These are phyloP conservation scores for Ancistrus triradiatus DNA, from an alignment of 2,113 vertebrate species.

Conservation along the genomic window DNA sequence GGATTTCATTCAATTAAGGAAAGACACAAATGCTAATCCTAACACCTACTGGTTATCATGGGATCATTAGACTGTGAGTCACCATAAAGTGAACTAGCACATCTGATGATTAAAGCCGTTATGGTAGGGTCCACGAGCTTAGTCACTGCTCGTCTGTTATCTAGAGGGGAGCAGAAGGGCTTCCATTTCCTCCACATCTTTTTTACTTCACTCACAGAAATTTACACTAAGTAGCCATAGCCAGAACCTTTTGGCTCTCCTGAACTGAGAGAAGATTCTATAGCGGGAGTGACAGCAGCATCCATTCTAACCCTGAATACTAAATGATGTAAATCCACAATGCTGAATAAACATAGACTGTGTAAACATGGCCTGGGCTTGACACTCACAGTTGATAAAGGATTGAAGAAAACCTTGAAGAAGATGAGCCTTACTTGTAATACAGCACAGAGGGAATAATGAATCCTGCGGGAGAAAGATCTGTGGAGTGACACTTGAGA, in stretches of 20 bases:
- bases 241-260: slow-evolving; percentile 28
- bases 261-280: slow-evolving; percentile 8
- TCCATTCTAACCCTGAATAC: slow-evolving; percentile 43
- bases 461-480: too few species aligned
- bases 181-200: neutral
- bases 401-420: slow-evolving; percentile 2
- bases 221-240: slow-evolving; percentile 14
- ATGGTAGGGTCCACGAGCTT: too few species aligned
- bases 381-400: slow-evolving; percentile 1
- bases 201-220: slow-evolving; percentile 19
- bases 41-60: too few species aligned
- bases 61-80: too few species aligned
- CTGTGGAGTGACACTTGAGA: too few species aligned
- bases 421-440: slow-evolving; percentile 16
- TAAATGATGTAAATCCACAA: slow-evolving; percentile 46
- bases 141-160: too few species aligned
- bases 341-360: slow-evolving; percentile 45
- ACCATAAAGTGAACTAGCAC: too few species aligned
- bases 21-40: too few species aligned
- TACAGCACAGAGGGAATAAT: neutral
- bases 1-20: too few species aligned
- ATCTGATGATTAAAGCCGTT: too few species aligned
- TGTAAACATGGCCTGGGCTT: slow-evolving; percentile 26
- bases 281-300: slow-evolving; percentile 47
- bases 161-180: too few species aligned